Evolutionary conservation across 30 jellyfish, hydroid and myxozoan species (phyloP), one percentile per base, ranked within the genome.

Genomic region (Euphysa ruthae): DNA sequence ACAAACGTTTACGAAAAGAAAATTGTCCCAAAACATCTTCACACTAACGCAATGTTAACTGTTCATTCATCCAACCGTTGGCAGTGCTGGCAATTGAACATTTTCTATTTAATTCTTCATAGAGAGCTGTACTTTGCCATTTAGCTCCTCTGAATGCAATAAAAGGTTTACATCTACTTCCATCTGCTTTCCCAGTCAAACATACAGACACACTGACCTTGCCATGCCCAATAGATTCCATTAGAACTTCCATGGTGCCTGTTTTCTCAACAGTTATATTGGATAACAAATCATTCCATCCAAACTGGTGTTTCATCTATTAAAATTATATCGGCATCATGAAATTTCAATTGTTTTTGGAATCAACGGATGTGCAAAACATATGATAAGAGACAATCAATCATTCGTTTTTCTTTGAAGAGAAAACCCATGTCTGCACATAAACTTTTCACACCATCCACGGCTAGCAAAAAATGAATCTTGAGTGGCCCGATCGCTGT

Each of bases 81-180:
- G 79, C 82, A n/a, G 82, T 20, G 16, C 63, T 4, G 7, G 82
- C 82, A 49, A 72, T 56, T 16, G 24, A 64, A 51, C 89, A 42
- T 38, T 66, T 70, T 24, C 6, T 21, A 8, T 33, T 50, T 25
- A 4, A 66, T 57, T 64, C 71, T 16, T 21, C 79, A 75, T 75
- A 31, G 20, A 75, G 34, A 2, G 81, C 69, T 43, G 32, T 65
- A n/a, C 49, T 43, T 52, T 65, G 85, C 1, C 81, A 19, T 49
- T 75, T 75, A 6, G 89, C 89, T 18, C 86, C 89, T 25, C 35
- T 32, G 30, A 75, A 75, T 44, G 64, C 88, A 28, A 75, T 20
- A 52, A 65, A 74, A 4, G 89, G 89, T 57, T 29, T 75, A 61
- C 22, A 8, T 34, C 35, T 64, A 29, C 21, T 32, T 63, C 89